Percentiles rank a stretch among this genome's conserved stretches.
These are phyloP conservation scores for Drosophila robusta DNA, from an alignment of 2,888 invertebrate species.

Conservation along the genomic window DNA sequence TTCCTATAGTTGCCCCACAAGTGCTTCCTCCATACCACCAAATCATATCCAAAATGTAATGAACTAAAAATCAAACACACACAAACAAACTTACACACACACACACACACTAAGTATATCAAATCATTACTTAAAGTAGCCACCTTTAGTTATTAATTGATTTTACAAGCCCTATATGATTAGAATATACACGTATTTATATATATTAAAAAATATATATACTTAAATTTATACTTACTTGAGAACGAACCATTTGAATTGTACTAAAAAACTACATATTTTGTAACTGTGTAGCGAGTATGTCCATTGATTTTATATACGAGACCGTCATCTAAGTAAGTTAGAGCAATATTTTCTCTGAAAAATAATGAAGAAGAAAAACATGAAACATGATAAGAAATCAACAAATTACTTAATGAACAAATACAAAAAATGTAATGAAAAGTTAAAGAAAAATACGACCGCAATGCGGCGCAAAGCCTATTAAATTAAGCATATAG, in stretches of 20 bases:
- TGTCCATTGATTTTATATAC: constrained; percentile 56
- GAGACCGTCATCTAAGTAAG: constrained; percentile 47
- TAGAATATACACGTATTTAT: constrained; percentile 52
- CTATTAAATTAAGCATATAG: constrained; percentile 73
- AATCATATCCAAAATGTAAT: constrained; percentile 40
- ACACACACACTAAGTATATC: constrained; percentile 49
- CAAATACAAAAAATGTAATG: constrained; percentile 11
- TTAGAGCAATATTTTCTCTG: constrained; percentile 61
- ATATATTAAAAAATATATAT: constrained; percentile 28
- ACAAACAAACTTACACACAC: constrained; percentile 13
- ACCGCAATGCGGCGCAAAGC: constrained; percentile 62
- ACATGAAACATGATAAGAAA: constrained; percentile 20
- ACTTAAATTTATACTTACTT: constrained; percentile 47
- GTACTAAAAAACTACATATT: constrained; percentile 34
- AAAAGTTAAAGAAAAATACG: constrained; percentile 39
- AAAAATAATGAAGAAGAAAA: constrained; percentile 26
- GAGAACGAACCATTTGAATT: constrained; percentile 51
- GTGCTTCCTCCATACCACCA: constrained; percentile 73
- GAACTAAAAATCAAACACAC: constrained; percentile 23
- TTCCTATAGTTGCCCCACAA: constrained; percentile 72
- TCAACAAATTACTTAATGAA: constrained; percentile 39
- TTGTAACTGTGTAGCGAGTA: constrained; percentile 27
- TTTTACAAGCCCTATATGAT: constrained; percentile 58
- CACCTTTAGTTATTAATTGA: constrained; percentile 66
- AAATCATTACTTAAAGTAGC: constrained; percentile 75